Evolutionary conservation across 2,888 invertebrate species (phyloP), one percentile per base, ranked within the genome.

Genomic region (Merodon equestris): DNA sequence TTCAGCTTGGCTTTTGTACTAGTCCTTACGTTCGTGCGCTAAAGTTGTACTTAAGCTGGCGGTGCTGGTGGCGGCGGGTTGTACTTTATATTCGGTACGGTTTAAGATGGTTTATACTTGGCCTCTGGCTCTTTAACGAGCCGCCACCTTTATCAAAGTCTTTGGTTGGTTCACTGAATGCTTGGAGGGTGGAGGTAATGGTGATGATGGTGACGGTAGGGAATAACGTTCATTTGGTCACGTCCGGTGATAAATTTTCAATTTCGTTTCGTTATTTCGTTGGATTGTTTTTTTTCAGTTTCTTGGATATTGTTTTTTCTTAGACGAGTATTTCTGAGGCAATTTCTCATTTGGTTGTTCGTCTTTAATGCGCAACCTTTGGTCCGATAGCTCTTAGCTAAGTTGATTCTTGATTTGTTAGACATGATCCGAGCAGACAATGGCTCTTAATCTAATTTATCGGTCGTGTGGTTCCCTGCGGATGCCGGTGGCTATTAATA

Each of bases 161-260:
- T 44, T 19, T 47, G n/a, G 27, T 27, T 27, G 7, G 3, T 27
- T 7, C 7, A 2, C 7, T 13, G 34, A 47, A 17, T 14, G 18
- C 17, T 10, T 17, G 40, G 61, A 9, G 15, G n/a, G n/a, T n/a
- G n/a, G n/a, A n/a, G n/a, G n/a, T n/a, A n/a, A n/a, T 17, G 13
- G 18, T 9, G 40, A 40, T 10, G 10, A 9, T 40, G n/a, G 40
- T 10, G 40, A 40, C 40, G 27, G 17, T 60, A 47, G 53, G 73
- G 36, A 50, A 54, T 58, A 73, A 68, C 77, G 73, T 73, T 79
- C 63, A 68, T 68, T 73, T 58, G 58, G 77, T 68, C 77, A 79
- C 77, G 77, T 79, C 77, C 73, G 73, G 77, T 77, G 77, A 79
- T 73, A 73, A 79, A 79, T 79, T 79, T 79, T 79, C 73, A 68